Evolutionary conservation across 2,113 vertebrate genomes (phyloP).

Genomic region (Melanerpes formicivorus): DNA sequence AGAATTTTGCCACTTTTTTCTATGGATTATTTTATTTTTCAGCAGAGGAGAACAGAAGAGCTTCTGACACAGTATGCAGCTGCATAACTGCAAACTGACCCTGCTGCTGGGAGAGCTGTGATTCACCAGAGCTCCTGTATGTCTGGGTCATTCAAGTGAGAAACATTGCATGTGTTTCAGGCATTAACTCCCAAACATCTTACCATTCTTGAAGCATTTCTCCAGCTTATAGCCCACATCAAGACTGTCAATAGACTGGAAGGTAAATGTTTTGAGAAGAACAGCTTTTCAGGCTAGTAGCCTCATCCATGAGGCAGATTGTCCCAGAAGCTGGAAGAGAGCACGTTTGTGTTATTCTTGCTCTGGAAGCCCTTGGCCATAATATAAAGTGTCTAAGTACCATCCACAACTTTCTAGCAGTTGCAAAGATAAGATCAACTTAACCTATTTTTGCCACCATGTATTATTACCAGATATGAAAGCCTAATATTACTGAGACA

Average conservation of each 20-base stretch:
- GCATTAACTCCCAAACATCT: background rate
- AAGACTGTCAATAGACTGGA: background rate
- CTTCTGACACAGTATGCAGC: background rate
- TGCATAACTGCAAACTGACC: background rate
- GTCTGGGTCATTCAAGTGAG: background rate
- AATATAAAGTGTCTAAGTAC: background rate
- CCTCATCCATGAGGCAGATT: background rate
- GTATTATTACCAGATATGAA: background rate
- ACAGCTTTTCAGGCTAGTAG: background rate
- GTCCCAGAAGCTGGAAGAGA: background rate
- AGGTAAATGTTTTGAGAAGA: background rate
- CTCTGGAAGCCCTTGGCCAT: background rate
- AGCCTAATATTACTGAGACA: background rate
- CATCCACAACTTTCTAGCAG: background rate
- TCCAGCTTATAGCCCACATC: background rate
- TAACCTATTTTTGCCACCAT: background rate
- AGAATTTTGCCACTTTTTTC: background rate
- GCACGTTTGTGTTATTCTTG: background rate
- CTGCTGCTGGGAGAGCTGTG: background rate
- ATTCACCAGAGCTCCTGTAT: background rate
- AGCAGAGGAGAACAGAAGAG: background rate
- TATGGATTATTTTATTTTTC: background rate
- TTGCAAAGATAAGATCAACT: background rate
- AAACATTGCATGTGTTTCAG: background rate
- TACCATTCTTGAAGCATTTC: background rate